A percentile compares a stretch with the other conserved stretches of the same genome.
phyloP scores from a whole-genome alignment of 2,888 invertebrate genomes.

The Lasius fuliginosus region DNA sequence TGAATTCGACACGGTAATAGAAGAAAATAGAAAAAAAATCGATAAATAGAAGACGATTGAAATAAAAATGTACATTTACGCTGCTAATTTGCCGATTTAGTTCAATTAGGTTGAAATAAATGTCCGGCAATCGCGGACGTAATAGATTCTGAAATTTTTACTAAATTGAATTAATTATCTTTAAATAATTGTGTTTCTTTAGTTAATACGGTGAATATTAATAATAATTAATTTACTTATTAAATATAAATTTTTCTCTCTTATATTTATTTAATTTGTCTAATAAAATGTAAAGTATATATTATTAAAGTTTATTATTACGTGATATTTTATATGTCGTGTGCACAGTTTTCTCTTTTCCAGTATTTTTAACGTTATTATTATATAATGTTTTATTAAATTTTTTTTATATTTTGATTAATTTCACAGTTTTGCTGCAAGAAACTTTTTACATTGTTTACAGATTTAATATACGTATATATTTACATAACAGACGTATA shows the following conservation, averaged over 20 bases:
- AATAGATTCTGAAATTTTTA: constrained; percentile 17
- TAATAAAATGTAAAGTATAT: not conserved
- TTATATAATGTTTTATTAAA: not conserved
- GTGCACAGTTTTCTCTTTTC: not conserved
- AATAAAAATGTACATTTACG: constrained; percentile 47
- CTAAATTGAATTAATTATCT: constrained; percentile 1
- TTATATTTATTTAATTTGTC: not conserved
- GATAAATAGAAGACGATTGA: not conserved
- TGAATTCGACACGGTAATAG: constrained; percentile 47
- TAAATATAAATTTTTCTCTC: not conserved
- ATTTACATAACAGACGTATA: not conserved
- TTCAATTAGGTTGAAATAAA: not conserved
- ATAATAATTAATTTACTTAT: not conserved
- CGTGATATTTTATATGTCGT: not conserved
- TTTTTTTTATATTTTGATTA: constrained; percentile 6
- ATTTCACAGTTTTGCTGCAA: not conserved
- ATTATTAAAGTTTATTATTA: not conserved
- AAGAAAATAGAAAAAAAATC: constrained; percentile 53
- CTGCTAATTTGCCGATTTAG: constrained; percentile 37
- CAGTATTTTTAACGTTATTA: not conserved
- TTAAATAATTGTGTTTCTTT: not conserved
- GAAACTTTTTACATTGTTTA: not conserved
- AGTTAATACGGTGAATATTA: not conserved
- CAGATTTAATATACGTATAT: not conserved
- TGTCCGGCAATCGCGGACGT: not conserved